A percentile compares a stretch with the other conserved stretches of the same genome.
Evolutionary conservation across 2,888 invertebrate genomes (phyloP).

Genomic region (Cheilosia grossa): DNA sequence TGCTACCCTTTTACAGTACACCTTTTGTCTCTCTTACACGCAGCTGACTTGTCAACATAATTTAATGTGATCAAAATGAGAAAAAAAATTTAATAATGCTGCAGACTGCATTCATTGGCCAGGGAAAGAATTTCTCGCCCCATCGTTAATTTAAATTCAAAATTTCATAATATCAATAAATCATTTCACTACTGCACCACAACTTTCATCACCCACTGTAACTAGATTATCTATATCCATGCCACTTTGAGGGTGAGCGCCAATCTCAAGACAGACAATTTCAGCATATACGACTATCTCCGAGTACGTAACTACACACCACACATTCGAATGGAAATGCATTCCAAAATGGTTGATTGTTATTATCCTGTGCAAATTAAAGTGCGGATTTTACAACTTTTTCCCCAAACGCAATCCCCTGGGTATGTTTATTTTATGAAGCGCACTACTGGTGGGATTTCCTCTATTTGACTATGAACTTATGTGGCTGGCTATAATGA

Average conservation of each 20-base stretch:
- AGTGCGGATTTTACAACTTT: constrained; percentile 3
- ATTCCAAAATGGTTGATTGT: constrained; percentile 4
- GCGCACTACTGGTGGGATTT: not conserved
- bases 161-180: no score
- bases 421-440: not conserved
- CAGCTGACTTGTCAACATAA: no score
- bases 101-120: no score
- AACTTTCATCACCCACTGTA: not conserved
- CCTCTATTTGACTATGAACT: not conserved
- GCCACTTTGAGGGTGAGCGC: not conserved
- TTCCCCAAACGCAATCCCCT: constrained; percentile 1
- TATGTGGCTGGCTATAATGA: not conserved
- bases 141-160: no score
- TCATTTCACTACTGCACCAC: not conserved
- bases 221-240: not conserved
- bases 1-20: no score
- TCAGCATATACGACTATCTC: not conserved
- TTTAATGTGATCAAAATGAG: no score
- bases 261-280: constrained; percentile 3
- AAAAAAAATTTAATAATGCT: no score
- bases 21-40: no score
- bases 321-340: constrained; percentile 1
- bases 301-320: not conserved
- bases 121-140: no score
- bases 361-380: constrained; percentile 8